phyloP scores from a whole-genome alignment of 2,113 vertebrate genomes.

The Macroglossus sobrinus region DNA sequence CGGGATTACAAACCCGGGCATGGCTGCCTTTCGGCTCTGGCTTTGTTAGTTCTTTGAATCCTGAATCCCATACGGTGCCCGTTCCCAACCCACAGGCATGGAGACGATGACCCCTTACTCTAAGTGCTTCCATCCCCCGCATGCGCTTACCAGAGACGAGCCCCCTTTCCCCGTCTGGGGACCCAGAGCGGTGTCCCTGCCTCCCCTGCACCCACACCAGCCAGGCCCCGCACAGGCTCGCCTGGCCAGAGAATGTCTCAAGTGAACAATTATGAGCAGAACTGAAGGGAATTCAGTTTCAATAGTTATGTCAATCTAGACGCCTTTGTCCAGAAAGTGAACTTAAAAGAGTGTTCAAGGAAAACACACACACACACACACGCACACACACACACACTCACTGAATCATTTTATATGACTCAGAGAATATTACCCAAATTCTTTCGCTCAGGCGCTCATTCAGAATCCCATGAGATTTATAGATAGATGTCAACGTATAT shows the following conservation, averaged over 20 bases:
- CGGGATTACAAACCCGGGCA: no score
- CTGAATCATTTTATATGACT: neutral
- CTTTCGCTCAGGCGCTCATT: neutral
- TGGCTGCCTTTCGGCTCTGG: neutral
- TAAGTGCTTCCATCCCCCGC: accelerated
- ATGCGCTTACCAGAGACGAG: accelerated
- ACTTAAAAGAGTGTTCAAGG: no score
- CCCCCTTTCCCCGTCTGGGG: neutral
- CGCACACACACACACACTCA: no score
- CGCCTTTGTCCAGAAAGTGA: neutral
- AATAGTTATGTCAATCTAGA: accelerated
- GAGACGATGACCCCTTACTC: neutral
- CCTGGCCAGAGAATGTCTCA: accelerated
- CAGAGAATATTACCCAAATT: neutral
- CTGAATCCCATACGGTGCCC: no score
- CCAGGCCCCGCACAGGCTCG: neutral
- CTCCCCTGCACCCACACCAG: accelerated
- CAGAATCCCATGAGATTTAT: no score
- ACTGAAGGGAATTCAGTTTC: neutral
- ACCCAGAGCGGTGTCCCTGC: neutral
- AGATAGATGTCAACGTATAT: neutral
- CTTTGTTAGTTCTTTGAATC: neutral
- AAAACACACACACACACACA: neutral
- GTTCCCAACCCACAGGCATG: neutral
- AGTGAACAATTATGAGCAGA: accelerated